These are phyloP conservation scores for Siphamia tubifer DNA, from an alignment of 2,113 vertebrate species.

Conservation along the genomic window DNA sequence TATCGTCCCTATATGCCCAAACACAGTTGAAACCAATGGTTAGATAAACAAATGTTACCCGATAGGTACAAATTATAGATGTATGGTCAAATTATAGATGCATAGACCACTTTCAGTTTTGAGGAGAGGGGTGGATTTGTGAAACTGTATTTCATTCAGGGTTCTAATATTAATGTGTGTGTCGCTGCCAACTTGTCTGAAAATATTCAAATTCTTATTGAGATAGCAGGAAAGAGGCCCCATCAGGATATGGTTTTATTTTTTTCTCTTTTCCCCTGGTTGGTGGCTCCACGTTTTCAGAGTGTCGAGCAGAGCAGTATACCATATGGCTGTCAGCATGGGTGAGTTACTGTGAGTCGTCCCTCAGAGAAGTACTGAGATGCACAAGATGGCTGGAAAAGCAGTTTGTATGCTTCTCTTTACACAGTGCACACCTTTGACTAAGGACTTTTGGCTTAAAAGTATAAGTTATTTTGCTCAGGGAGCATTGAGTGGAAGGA, in stretches of 20 bases:
- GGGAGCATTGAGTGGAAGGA: constrained; percentile 17
- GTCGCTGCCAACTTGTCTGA: constrained; percentile 33
- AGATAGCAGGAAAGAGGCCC: constrained; percentile 59
- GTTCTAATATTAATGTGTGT: constrained; percentile 22
- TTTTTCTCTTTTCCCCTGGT: constrained; percentile 2
- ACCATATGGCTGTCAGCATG: constrained; percentile 70
- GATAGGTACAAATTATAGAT: constrained; percentile 55
- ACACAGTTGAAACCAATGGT: constrained; percentile 43
- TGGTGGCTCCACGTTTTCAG: constrained; percentile 35
- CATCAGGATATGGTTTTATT: constrained; percentile 9
- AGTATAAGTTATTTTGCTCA: constrained; percentile 39
- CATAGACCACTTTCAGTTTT: constrained; percentile 26
- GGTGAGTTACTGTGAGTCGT: constrained; percentile 56
- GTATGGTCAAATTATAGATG: constrained; percentile 46
- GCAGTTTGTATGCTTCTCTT: constrained; percentile 40
- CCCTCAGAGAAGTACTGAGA: constrained; percentile 33
- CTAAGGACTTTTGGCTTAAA: constrained; percentile 22
- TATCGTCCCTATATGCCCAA: constrained; percentile 39
- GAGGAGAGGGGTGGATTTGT: neutral
- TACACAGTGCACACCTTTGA: constrained; percentile 32
- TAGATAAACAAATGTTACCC: constrained; percentile 61
- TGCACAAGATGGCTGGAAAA: constrained; percentile 66
- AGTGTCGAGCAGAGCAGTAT: constrained; percentile 68
- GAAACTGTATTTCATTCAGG: constrained; percentile 7
- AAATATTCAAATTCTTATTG: constrained; percentile 57